Conservation (phyloP, 2,797 vertebrate genomes). For the Liasis olivaceus region DNA sequence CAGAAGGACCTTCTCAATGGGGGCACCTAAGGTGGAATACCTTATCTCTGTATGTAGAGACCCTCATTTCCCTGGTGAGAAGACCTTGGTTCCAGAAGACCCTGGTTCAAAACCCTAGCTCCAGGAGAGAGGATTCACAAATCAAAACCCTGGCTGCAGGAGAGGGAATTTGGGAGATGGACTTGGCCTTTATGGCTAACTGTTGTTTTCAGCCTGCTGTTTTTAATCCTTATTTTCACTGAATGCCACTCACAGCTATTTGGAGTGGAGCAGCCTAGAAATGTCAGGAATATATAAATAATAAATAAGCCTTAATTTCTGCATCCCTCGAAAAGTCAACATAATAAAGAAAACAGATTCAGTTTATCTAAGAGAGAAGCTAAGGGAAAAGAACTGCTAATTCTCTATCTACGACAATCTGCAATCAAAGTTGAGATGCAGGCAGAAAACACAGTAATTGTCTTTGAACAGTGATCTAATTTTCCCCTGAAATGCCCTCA, state of each 20-base stretch:
- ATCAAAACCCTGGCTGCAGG: background rate
- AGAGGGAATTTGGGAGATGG: background rate
- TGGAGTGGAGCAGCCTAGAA: background rate
- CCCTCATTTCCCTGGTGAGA: too few species aligned
- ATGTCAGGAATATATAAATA: background rate
- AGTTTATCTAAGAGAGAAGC: constrained; percentile 18
- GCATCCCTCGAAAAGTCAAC: background rate
- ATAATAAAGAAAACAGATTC: constrained; percentile 16
- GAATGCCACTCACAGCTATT: background rate
- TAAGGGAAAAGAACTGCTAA: constrained; percentile 19
- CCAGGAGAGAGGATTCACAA: background rate
- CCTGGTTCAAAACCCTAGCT: too few species aligned
- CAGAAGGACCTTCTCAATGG: too few species aligned
- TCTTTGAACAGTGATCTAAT: constrained; percentile 60
- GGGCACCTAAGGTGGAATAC: too few species aligned
- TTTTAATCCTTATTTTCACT: background rate
- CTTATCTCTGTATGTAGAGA: too few species aligned
- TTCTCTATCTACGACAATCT: constrained; percentile 26
- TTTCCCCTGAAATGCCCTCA: constrained; percentile 51
- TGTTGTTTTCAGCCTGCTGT: background rate
- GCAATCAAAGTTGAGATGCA: constrained; percentile 47
- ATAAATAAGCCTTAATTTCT: background rate
- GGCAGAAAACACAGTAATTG: constrained; percentile 60
- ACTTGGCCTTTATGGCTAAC: background rate
- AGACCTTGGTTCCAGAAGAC: too few species aligned